Evolutionary conservation across 2,113 vertebrate species (phyloP).

Genomic region (Actenoides lindsayi): DNA sequence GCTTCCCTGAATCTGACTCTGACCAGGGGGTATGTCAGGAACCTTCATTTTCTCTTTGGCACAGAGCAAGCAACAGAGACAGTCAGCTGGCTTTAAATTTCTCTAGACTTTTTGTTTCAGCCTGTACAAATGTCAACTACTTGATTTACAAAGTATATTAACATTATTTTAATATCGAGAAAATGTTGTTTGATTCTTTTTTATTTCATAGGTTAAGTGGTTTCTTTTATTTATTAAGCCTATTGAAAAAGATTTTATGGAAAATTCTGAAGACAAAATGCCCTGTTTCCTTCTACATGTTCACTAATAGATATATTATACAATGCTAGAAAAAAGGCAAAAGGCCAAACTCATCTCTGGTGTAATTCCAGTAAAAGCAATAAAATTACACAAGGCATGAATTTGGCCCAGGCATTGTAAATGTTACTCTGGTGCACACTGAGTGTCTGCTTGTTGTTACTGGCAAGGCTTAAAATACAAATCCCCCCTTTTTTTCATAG

Average conservation of each 20-base stretch:
- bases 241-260: constrained; percentile 35
- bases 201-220: constrained; percentile 44
- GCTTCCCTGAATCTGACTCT: constrained; percentile 29
- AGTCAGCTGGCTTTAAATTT: constrained; percentile 54
- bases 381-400: constrained; percentile 73
- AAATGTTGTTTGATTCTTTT: background rate
- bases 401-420: constrained; percentile 69
- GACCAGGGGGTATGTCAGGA: constrained; percentile 44
- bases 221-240: constrained; percentile 40
- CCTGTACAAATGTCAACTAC: constrained; percentile 37
- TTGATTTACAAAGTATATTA: constrained; percentile 44
- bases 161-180: constrained; percentile 54
- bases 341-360: constrained; percentile 59
- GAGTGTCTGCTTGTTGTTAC: constrained; percentile 52
- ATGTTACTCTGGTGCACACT: constrained; percentile 68
- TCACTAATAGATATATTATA: constrained; percentile 64
- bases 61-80: background rate
- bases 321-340: constrained; percentile 60
- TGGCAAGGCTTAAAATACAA: constrained; percentile 43
- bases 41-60: constrained; percentile 49
- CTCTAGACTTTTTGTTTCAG: constrained; percentile 29
- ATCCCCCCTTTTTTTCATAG: constrained; percentile 27
- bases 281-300: constrained; percentile 28
- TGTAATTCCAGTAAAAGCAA: constrained; percentile 71
- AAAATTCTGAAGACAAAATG: constrained; percentile 44